These are phyloP conservation scores for Zoanthus sansibaricus DNA, from an alignment of 92 coral and sea anemone genomes.

Conservation along the genomic window DNA sequence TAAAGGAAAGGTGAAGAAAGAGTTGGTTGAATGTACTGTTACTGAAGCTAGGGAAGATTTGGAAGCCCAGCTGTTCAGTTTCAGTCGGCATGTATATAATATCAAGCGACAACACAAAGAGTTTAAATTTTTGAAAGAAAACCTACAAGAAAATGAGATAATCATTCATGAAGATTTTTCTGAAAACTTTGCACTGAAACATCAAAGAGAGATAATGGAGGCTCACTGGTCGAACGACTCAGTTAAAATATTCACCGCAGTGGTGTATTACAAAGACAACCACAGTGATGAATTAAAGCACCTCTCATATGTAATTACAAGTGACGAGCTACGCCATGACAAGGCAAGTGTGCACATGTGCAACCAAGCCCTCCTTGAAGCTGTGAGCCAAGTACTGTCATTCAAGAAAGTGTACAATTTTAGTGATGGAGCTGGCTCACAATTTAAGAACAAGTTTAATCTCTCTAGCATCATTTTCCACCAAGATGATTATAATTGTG, in stretches of 20 bases:
- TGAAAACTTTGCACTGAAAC: slow-evolving; percentile 47
- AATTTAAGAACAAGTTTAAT: slow-evolving; percentile 24
- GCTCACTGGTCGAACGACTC: slow-evolving; percentile 38
- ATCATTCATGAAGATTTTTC: slow-evolving; percentile 43
- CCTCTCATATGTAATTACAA: slow-evolving; percentile 18
- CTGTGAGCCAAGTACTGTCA: slow-evolving; percentile 19
- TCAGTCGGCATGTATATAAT: slow-evolving; percentile 54
- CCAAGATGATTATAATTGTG: slow-evolving; percentile 33
- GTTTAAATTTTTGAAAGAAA: slow-evolving; percentile 13
- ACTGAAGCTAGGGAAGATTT: slow-evolving; percentile 49
- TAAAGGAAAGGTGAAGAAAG: slow-evolving; percentile 61
- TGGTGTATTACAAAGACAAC: slow-evolving; percentile 24
- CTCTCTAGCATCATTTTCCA: slow-evolving; percentile 30
- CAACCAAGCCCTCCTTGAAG: slow-evolving; percentile 26
- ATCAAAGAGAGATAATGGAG: slow-evolving; percentile 39
- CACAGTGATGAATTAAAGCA: not conserved
- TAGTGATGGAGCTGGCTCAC: slow-evolving; percentile 30
- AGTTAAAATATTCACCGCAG: slow-evolving; percentile 33
- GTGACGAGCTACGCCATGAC: slow-evolving; percentile 35
- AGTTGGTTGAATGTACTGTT: slow-evolving; percentile 45
- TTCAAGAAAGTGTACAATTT: slow-evolving; percentile 13
- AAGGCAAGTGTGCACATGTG: slow-evolving; percentile 36
- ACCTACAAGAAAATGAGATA: slow-evolving; percentile 6
- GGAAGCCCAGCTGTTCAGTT: slow-evolving; percentile 41
- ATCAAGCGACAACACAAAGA: slow-evolving; percentile 51